A percentile compares a stretch with the other conserved stretches of the same genome.
Evolutionary conservation across 2,797 vertebrate species (phyloP).

Genomic region (Syngnathus rostellatus): DNA sequence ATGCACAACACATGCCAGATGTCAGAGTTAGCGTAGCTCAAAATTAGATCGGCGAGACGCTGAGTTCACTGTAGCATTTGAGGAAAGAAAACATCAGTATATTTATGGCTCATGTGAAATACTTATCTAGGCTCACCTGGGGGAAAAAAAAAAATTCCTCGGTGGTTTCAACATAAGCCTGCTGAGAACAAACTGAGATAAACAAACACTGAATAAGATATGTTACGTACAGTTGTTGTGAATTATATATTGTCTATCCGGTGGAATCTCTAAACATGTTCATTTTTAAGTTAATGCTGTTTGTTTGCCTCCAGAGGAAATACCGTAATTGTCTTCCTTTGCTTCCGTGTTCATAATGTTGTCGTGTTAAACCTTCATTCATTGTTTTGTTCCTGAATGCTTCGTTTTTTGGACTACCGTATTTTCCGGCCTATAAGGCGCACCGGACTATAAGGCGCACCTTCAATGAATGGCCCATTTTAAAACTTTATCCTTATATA

Average conservation of each 20-base stretch:
- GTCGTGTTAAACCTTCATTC: too few relatives aligned
- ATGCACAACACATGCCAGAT: constrained; percentile 13
- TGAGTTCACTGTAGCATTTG: neutral
- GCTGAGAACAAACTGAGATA: neutral
- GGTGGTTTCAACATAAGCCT: neutral
- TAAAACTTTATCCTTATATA: too few relatives aligned
- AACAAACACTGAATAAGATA: neutral
- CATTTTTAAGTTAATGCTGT: neutral
- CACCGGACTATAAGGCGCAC: too few relatives aligned
- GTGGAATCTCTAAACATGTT: neutral
- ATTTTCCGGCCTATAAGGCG: too few relatives aligned
- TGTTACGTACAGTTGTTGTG: too few relatives aligned
- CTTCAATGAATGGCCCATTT: too few relatives aligned
- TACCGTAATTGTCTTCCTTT: neutral
- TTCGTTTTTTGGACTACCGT: too few relatives aligned
- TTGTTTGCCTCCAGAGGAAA: neutral
- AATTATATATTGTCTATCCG: neutral
- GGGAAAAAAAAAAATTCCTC: neutral
- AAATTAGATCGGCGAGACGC: neutral
- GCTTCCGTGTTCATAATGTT: too few relatives aligned
- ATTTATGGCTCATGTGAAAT: neutral
- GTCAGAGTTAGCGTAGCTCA: neutral
- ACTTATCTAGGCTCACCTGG: neutral
- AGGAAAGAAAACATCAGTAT: neutral
- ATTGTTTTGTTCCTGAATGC: too few relatives aligned